Base-by-base conservation (phyloP, 2,888 invertebrate genomes). In the Hipparchia semele region DNA sequence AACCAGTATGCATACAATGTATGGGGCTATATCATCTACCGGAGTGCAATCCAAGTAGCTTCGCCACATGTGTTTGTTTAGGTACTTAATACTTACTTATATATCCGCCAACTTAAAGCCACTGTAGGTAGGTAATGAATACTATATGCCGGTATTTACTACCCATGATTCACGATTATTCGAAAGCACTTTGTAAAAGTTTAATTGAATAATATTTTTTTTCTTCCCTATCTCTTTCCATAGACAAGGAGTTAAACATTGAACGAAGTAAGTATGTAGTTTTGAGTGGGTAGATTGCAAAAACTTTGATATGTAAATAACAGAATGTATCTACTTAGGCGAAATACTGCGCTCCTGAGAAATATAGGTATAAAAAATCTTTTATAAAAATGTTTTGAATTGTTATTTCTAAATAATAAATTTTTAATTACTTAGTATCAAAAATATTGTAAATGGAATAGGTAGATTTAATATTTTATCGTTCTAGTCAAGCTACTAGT, bases 401-500 rank as follows among this genome's bases (percentile, higher is more conserved):
- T 68, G 68, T 68, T 68, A 68, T 60, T n/a, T 60, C 60, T 51
- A 51, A 68, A 68, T 60, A 68, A 51, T 49, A 51, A 68, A 68
- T 68, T 60, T 23, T 51, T 68, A 59, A 68, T 68, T 58, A 58
- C 53, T 53, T 39, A 39, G 1, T 23, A 64, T 5, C 49, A 51
- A 23, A 51, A 51, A 10, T 9, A 65, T 65, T 65, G 65, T 65
- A 65, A 53, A 58, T 23, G 6, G 10, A n/a, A 53, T 66, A 13
- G 49, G 8, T 58, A 64, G 70, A 75, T 68, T 59, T 71, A 65
- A 72, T 54, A 12, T n/a, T 71, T 59, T 66, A 69, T 70, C 39
- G 70, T 76, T 77, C 80, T 80, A 80, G 79, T 79, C 80, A 76
- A 71, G 67, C 67, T 73, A 73, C 69, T 72, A 61, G 68, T 69